A percentile compares a stretch with the other conserved stretches of the same genome.
These are phyloP conservation scores for Otolemur garnettii DNA, from an alignment of 2,113 vertebrate genomes.

Conservation along the genomic window DNA sequence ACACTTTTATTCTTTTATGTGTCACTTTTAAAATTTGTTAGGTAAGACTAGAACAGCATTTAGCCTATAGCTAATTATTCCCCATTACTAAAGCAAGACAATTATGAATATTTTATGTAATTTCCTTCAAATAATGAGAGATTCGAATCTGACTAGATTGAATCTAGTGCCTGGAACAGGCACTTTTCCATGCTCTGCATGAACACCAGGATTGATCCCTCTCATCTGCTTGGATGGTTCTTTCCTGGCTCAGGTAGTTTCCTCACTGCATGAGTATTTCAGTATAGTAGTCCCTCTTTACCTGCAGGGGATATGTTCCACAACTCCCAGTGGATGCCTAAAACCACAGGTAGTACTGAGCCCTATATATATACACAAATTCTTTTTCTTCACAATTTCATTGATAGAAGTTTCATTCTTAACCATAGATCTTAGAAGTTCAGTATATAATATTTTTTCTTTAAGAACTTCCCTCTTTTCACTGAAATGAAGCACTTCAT, in stretches of 20 bases:
- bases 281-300: neutral
- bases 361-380: neutral
- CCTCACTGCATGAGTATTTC: neutral
- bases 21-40: constrained; percentile 14
- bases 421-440: neutral
- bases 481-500: neutral
- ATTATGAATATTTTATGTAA: neutral
- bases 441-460: neutral
- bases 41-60: neutral
- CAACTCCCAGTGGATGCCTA: neutral
- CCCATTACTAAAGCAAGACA: neutral
- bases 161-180: neutral
- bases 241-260: neutral
- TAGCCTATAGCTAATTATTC: neutral
- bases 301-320: neutral
- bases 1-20: neutral
- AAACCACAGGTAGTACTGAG: neutral
- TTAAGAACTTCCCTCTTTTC: neutral
- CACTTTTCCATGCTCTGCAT: neutral
- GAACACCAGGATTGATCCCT: neutral
- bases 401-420: neutral
- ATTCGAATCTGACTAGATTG: neutral
- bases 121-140: neutral
- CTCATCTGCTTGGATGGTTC: neutral
- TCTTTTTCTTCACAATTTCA: neutral